Percentiles rank a stretch among this genome's conserved stretches.
Evolutionary conservation across 1,140 invertebrate genomes (phyloP).

Genomic region (Drosophila nikananu): DNA sequence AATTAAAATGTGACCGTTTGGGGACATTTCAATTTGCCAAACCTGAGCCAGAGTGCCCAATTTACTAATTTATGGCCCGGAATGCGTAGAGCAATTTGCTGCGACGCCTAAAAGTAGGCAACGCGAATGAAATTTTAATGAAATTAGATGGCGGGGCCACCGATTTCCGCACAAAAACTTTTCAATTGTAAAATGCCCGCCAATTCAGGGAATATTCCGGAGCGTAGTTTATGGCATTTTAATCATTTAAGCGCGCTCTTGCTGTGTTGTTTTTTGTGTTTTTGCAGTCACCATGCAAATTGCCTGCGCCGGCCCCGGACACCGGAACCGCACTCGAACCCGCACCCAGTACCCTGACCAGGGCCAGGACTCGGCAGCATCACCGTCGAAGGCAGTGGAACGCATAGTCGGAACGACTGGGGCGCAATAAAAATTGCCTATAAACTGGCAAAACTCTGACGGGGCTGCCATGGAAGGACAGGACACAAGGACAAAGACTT

Average conservation of each 20-base stretch:
- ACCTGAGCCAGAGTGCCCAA: conserved; percentile 1
- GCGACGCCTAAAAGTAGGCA: conserved; percentile 15
- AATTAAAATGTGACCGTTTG: conserved; percentile 22
- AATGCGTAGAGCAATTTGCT: conserved; percentile 18
- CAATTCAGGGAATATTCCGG: conserved; percentile 16
- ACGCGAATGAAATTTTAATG: conserved; percentile 41
- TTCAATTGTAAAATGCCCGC: conserved; percentile 56
- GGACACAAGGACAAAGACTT: conserved; percentile 43
- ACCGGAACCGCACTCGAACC: conserved; percentile 33
- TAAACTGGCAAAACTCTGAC: conserved; percentile 70
- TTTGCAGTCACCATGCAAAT: conserved; percentile 82
- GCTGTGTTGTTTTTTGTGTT: conserved; percentile 20
- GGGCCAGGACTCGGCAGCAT: conserved; percentile 2
- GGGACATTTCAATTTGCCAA: conserved; percentile 22
- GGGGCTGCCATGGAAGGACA: conserved; percentile 13
- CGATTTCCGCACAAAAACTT: conserved; percentile 56
- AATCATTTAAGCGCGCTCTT: conserved; percentile 74
- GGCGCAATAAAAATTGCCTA: conserved; percentile 79
- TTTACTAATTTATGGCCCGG: conserved; percentile 20
- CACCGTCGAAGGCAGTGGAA: conserved; percentile 24
- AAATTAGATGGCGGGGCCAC: conserved; percentile 40
- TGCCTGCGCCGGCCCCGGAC: conserved; percentile 53
- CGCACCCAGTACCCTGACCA: conserved; percentile 13
- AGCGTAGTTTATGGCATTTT: conserved; percentile 77
- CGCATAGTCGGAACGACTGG: conserved; percentile 28